Evolutionary conservation across 2,888 invertebrate species (phyloP).

Genomic region (Crocallis elinguaria): DNA sequence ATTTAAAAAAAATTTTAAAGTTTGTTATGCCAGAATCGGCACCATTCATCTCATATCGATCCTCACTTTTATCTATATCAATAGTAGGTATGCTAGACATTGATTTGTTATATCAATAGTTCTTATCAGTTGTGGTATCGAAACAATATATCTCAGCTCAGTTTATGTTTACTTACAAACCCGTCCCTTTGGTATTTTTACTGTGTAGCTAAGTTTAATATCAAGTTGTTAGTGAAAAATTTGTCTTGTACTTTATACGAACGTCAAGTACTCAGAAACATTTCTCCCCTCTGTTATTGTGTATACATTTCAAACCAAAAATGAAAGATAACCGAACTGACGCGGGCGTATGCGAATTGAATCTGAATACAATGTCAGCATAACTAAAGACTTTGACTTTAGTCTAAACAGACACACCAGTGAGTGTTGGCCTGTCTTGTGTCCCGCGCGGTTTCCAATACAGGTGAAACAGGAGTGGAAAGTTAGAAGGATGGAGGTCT

Average conservation of each 20-base stretch:
- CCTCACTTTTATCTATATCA: too few relatives aligned
- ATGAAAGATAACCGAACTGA: constrained; percentile 57
- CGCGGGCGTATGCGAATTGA: constrained; percentile 61
- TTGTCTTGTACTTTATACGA: constrained; percentile 27
- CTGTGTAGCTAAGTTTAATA: background rate
- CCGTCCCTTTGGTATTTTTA: too few relatives aligned
- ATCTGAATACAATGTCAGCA: constrained; percentile 72
- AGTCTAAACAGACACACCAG: constrained; percentile 56
- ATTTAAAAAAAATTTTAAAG: too few relatives aligned
- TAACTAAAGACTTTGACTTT: constrained; percentile 70
- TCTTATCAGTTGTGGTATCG: too few relatives aligned
- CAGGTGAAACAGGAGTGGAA: constrained; percentile 40
- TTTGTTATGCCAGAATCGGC: too few relatives aligned
- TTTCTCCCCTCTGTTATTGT: constrained; percentile 31
- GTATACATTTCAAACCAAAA: constrained; percentile 41
- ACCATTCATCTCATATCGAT: too few relatives aligned
- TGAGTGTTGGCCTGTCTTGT: constrained; percentile 43
- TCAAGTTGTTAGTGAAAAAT: background rate
- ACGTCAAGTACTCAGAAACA: constrained; percentile 12
- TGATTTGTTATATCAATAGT: too few relatives aligned
- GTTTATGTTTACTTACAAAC: too few relatives aligned
- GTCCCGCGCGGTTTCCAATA: constrained; percentile 36
- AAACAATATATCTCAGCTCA: too few relatives aligned
- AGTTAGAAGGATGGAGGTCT: constrained; percentile 52
- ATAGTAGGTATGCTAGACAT: too few relatives aligned